These are phyloP conservation scores for Melinaea menophilus DNA, from an alignment of 2,888 invertebrate species.

Conservation along the genomic window DNA sequence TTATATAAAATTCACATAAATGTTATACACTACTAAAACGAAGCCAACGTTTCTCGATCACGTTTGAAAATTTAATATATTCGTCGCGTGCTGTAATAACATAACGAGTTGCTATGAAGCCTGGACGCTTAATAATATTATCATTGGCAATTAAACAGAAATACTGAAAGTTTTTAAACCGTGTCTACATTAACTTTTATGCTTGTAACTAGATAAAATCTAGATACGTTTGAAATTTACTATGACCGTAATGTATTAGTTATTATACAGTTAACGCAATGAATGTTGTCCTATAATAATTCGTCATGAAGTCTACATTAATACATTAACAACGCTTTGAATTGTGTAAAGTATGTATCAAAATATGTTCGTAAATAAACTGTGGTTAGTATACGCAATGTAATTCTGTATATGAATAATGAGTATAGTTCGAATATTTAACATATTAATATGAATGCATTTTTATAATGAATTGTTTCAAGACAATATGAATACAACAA, in stretches of 20 bases:
- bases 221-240: neutral
- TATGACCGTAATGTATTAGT: neutral
- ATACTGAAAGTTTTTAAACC: constrained; percentile 9
- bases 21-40: neutral
- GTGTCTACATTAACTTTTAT: constrained; percentile 3
- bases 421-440: no score
- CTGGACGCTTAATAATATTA: constrained; percentile 44
- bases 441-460: neutral
- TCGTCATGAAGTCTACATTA: no score
- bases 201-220: neutral
- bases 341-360: no score
- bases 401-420: no score
- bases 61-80: constrained; percentile 31
- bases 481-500: neutral
- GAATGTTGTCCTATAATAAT: no score
- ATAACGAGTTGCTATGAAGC: constrained; percentile 41
- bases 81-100: constrained; percentile 46
- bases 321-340: no score
- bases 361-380: no score
- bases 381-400: no score
- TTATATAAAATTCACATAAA: neutral
- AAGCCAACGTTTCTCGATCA: constrained; percentile 8
- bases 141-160: constrained; percentile 44
- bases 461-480: neutral
- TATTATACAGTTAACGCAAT: no score